Evolutionary conservation across 1,140 invertebrate genomes (phyloP), one percentile per base, ranked within the genome.

Genomic region (Luehdorfia chinensis): DNA sequence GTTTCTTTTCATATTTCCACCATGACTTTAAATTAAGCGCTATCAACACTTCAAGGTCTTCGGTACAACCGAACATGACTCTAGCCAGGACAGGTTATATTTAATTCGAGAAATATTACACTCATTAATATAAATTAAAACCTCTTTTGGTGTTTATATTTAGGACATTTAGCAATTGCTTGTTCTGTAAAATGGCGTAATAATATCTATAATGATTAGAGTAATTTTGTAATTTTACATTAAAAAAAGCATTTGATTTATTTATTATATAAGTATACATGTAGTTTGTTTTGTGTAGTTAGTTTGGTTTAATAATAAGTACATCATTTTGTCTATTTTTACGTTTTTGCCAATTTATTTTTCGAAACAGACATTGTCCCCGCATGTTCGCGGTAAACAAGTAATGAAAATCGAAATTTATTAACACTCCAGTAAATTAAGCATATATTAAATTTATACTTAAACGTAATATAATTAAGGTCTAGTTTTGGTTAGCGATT

Each of bases 381-480:
- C 23, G 23, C 15, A 30, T 30, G 30, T 18, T 30, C 39, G 27
- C 15, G 9, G 39, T 43, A 43, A 43, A 43, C 39, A 43, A 43
- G 39, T 43, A 43, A 43, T 43, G 39, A 43, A 43, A 43, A 30
- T 43, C 18, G 27, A 23, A 43, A 43, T 43, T 43, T 43, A 43
- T 43, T 43, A 31, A 43, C 25, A 30, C 28, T 27, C 39, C 27
- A 14, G 21, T 28, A 18, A 30, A 28, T 28, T 15, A 1, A 9
- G 13, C 6, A 9, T 43, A 30, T 43, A 0, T 21, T 7, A 9
- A 43, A 30, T 43, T 9, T 43, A 16, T 18, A 16, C 39, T 43
- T 30, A 16, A 31, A 1, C 1, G 1, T 2, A 7, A 30, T 43
- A 16, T 6, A 2, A n/a, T 30, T 30, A 43, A 43, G 15, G 27